phyloP scores from a whole-genome alignment of 2,888 invertebrate genomes.

The Aradus depressus region DNA sequence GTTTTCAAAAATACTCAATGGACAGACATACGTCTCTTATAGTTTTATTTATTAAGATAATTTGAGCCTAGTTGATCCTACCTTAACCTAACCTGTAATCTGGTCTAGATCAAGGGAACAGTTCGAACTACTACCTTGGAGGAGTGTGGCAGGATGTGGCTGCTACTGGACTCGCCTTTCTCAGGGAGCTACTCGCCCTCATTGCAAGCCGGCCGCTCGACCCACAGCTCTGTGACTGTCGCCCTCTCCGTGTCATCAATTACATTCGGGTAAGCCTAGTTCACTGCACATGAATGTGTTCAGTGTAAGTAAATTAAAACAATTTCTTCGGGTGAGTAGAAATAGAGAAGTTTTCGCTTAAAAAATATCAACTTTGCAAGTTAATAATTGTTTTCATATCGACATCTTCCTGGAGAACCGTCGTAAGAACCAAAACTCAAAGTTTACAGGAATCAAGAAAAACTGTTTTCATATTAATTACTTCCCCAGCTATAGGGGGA shows the following conservation, averaged over 20 bases:
- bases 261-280: slow-evolving; percentile 26
- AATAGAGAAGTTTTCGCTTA: too few relatives aligned
- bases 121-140: slow-evolving; percentile 20
- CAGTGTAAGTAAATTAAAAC: too few relatives aligned
- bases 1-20: too few relatives aligned
- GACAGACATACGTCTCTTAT: too few relatives aligned
- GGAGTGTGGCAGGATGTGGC: slow-evolving; percentile 27
- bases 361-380: too few relatives aligned
- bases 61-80: background rate
- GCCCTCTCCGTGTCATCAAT: slow-evolving; percentile 26
- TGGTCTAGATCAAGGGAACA: background rate
- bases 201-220: slow-evolving; percentile 17
- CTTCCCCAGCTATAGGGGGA: too few relatives aligned
- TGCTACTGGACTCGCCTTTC: slow-evolving; percentile 27
- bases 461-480: too few relatives aligned
- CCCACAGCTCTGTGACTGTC: slow-evolving; percentile 21
- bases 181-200: slow-evolving; percentile 26
- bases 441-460: too few relatives aligned
- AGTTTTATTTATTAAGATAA: background rate
- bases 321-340: too few relatives aligned
- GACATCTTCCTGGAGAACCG: too few relatives aligned
- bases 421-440: too few relatives aligned
- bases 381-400: too few relatives aligned
- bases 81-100: background rate
- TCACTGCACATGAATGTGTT: background rate